A percentile compares a stretch with the other conserved stretches of the same genome.
These are phyloP conservation scores for Leptogaster cylindrica DNA, from an alignment of 2,888 invertebrate species.

Conservation along the genomic window DNA sequence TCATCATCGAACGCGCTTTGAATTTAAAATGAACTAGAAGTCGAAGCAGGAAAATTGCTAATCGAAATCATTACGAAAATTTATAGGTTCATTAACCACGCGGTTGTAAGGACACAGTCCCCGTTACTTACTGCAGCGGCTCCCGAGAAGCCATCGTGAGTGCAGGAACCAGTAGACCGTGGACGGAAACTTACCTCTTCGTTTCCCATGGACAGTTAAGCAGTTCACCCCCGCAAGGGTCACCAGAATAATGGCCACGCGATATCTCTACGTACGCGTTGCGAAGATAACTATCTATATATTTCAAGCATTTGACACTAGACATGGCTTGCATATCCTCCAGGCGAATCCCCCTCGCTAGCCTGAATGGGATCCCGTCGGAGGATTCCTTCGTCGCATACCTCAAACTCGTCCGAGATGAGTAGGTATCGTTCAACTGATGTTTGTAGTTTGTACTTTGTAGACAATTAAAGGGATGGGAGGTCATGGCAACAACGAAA, in stretches of 20 bases:
- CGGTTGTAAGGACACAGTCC: background rate
- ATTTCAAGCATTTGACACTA: too few relatives aligned
- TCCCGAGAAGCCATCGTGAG: background rate
- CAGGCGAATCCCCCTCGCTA: too few relatives aligned
- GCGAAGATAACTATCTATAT: too few relatives aligned
- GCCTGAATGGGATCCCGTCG: too few relatives aligned
- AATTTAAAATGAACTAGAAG: background rate
- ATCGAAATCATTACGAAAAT: constrained; percentile 4
- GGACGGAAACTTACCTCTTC: background rate
- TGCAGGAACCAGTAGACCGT: background rate
- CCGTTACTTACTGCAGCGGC: background rate
- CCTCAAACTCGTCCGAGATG: too few relatives aligned
- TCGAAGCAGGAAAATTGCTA: background rate
- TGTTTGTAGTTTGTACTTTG: background rate
- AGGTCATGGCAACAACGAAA: background rate
- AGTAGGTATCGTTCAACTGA: too few relatives aligned
- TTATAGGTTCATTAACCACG: background rate
- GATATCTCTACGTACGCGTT: too few relatives aligned
- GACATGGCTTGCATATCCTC: too few relatives aligned
- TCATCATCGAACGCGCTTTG: background rate
- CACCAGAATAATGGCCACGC: too few relatives aligned
- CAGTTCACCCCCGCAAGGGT: too few relatives aligned
- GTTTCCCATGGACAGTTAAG: background rate
- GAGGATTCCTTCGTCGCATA: too few relatives aligned
- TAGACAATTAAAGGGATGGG: background rate